Evolutionary conservation across 1,140 invertebrate species (phyloP), one percentile per base, ranked within the genome.

Genomic region (Theocolax elegans): DNA sequence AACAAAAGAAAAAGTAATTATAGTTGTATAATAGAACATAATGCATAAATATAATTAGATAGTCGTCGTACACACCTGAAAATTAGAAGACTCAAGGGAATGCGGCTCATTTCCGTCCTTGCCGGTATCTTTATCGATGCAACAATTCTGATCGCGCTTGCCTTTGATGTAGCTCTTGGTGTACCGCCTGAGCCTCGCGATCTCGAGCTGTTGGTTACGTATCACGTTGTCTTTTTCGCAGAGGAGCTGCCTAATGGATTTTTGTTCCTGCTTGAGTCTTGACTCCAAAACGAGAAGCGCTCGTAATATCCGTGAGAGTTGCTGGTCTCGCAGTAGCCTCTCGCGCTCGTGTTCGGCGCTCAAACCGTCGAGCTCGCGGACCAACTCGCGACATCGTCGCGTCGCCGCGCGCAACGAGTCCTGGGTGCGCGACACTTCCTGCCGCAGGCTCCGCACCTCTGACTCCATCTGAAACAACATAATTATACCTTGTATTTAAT

Each of bases 211-310:
- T 77, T 93, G 92, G 60, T 88, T 87, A 69, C 88, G 87, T 29
- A 93, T 92, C 19, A 92, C 88, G 75, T 88, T 89, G 77, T 93
- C 92, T 77, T 92, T 92, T 75, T 91, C 90, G 42, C 88, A 86
- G 2, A 94, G 84, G 58, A 91, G 87, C 44, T 89, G 88, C 38
- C 88, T 87, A 44, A 94, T 92, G 72, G 88, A 89, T 75, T 91
- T 91, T 76, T 93, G 91, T 79, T 94, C 92, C 76, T 91, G 88
- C n/a, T 89, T 88, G 2, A 93, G 81, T n/a, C 90, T 84, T 0
- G 91, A 90, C 77, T 94, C 92, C 15, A 93, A 87, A 19, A 91
- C 86, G 12, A 93, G 85, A 25, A 94, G 79, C 1, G 91, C 91
- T 13, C 91, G 87, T 3, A 93, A 82, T 15, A 93, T 89, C 62